Conservation (phyloP, 2,113 vertebrate species). For the Oncorhynchus kisutch region DNA sequence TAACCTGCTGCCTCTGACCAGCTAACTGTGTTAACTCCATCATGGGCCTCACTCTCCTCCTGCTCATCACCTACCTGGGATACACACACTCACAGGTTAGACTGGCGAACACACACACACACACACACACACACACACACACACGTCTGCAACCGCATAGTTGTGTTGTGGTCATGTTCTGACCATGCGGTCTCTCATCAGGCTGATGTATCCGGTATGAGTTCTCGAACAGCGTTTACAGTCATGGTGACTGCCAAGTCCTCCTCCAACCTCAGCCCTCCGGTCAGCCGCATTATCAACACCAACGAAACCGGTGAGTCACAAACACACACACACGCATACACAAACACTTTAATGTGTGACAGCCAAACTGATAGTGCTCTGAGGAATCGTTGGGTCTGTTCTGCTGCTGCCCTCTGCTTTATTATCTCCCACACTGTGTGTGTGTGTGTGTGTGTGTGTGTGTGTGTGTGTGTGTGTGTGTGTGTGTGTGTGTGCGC, state of each 20-base stretch:
- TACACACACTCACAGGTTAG: slow-evolving; percentile 65
- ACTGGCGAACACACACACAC: background rate
- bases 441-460: background rate
- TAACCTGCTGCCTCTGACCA: slow-evolving; percentile 33
- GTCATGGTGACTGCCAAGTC: slow-evolving; percentile 80
- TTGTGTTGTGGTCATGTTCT: slow-evolving; percentile 3
- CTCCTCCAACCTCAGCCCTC: slow-evolving; percentile 80
- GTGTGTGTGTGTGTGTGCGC: slow-evolving; percentile 27
- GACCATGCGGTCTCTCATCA: slow-evolving; percentile 49
- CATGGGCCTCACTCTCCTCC: slow-evolving; percentile 55
- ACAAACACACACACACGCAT: background rate
- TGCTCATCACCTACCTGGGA: slow-evolving; percentile 52
- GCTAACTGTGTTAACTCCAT: slow-evolving; percentile 35
- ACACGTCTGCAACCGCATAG: background rate
- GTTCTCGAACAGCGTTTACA: slow-evolving; percentile 78
- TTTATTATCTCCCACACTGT: background rate
- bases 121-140: background rate
- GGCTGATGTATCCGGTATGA: slow-evolving; percentile 77
- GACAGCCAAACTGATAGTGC: background rate
- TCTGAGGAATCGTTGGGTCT: background rate
- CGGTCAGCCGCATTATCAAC: slow-evolving; percentile 84
- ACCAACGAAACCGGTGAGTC: slow-evolving; percentile 84
- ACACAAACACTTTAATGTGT: too few species aligned
- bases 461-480: slow-evolving; percentile 1
- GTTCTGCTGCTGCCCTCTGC: slow-evolving; percentile 29